These are phyloP conservation scores for Lycodopsis pacificus DNA, from an alignment of 2,797 vertebrate species.

Conservation along the genomic window DNA sequence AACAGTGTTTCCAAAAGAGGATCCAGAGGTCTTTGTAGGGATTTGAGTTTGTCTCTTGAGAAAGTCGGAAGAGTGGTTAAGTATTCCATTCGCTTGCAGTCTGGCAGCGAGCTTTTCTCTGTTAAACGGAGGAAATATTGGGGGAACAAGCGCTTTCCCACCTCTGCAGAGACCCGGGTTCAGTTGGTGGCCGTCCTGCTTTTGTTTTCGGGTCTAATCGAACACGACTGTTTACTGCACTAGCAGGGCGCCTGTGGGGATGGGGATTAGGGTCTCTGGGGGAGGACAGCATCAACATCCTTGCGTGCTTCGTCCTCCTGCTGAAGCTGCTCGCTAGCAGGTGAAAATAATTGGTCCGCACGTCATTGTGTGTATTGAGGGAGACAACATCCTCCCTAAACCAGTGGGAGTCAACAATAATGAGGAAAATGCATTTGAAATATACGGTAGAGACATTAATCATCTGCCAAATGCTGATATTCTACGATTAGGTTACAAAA, in stretches of 20 bases:
- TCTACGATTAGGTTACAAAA: neutral
- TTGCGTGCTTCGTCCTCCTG: neutral
- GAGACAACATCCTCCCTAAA: slow-evolving; percentile 1
- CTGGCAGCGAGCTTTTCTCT: slow-evolving; percentile 15
- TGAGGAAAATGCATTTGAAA: neutral
- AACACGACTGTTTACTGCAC: slow-evolving; percentile 46
- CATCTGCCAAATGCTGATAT: neutral
- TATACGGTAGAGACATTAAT: neutral
- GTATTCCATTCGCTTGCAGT: slow-evolving; percentile 25
- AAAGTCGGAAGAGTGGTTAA: slow-evolving; percentile 20
- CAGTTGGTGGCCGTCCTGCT: slow-evolving; percentile 36
- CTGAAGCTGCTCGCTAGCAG: slow-evolving; percentile 3
- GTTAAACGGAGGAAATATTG: slow-evolving; percentile 29
- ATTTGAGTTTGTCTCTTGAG: slow-evolving; percentile 26
- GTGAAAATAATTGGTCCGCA: slow-evolving; percentile 5
- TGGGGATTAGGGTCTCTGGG: neutral
- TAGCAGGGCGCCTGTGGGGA: slow-evolving; percentile 1
- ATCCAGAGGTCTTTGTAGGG: slow-evolving; percentile 42
- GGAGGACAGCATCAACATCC: slow-evolving; percentile 2
- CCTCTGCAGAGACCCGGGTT: slow-evolving; percentile 28
- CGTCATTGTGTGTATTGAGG: neutral
- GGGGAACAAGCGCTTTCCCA: slow-evolving; percentile 2
- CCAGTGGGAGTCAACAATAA: neutral
- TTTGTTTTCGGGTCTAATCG: slow-evolving; percentile 45
- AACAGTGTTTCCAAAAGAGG: slow-evolving; percentile 39